phyloP scores from a whole-genome alignment of 2,113 vertebrate species.

The Nettapus auritus region DNA sequence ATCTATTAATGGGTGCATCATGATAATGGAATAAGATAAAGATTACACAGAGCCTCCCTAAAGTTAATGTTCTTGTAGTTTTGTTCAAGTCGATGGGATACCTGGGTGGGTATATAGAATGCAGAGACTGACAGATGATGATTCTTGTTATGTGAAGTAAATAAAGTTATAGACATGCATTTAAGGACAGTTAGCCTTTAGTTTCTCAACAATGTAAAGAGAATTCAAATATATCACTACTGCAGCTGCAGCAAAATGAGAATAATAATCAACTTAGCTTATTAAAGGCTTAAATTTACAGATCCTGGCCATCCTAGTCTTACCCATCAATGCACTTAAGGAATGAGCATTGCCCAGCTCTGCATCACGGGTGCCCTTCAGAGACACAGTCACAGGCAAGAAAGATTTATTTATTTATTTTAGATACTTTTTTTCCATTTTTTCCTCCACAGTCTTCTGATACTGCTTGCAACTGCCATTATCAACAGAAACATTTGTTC shows the following conservation, averaged over 20 bases:
- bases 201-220: not conserved
- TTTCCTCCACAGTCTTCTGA: not conserved
- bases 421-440: not conserved
- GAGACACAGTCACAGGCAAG: not conserved
- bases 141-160: not conserved
- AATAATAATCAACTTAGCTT: not conserved
- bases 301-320: not conserved
- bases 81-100: not conserved
- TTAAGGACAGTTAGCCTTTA: not conserved
- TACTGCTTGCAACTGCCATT: not conserved
- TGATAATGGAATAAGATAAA: not conserved
- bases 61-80: not conserved
- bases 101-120: not conserved
- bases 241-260: not conserved
- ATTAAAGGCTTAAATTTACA: not conserved
- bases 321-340: not conserved
- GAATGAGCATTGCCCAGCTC: not conserved
- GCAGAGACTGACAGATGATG: not conserved
- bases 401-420: too few species aligned
- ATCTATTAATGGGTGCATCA: not conserved
- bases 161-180: not conserved
- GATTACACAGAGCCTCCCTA: not conserved
- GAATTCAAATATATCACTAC: not conserved
- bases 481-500: not conserved
- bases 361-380: fast-evolving